Percentiles rank a stretch among this genome's conserved stretches.
Conservation (phyloP, 2,888 invertebrate species). For the Apodemia zela region DNA sequence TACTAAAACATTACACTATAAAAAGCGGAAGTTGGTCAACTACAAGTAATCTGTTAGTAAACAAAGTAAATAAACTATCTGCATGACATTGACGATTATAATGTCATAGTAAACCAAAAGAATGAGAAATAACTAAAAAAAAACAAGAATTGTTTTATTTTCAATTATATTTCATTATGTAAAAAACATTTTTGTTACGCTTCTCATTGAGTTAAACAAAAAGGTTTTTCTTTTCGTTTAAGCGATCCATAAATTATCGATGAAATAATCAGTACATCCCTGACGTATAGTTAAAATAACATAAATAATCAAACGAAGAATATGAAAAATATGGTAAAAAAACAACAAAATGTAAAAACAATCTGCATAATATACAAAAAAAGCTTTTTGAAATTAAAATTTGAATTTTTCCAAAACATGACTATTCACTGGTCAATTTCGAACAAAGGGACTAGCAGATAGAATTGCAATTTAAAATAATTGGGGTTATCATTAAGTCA, state of each 20-base stretch:
- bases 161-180: no score
- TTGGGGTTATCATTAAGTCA: conserved; percentile 33
- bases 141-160: no score
- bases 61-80: no score
- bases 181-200: no score
- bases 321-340: conserved; percentile 44
- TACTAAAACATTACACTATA: no score
- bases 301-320: conserved; percentile 46
- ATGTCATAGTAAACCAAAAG: no score
- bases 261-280: neutral
- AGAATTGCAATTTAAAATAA: conserved; percentile 57
- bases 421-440: conserved; percentile 60
- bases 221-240: no score
- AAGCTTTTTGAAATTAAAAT: conserved; percentile 27
- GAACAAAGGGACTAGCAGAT: conserved; percentile 66
- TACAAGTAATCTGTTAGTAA: no score
- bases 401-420: conserved; percentile 43
- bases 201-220: no score
- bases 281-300: conserved; percentile 14
- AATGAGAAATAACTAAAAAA: no score
- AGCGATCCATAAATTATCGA: neutral
- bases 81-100: no score
- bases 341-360: conserved; percentile 51
- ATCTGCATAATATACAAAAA: conserved; percentile 31
- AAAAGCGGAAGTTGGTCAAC: no score